phyloP scores from a whole-genome alignment of 2,797 vertebrate genomes.

The Liasis olivaceus region DNA sequence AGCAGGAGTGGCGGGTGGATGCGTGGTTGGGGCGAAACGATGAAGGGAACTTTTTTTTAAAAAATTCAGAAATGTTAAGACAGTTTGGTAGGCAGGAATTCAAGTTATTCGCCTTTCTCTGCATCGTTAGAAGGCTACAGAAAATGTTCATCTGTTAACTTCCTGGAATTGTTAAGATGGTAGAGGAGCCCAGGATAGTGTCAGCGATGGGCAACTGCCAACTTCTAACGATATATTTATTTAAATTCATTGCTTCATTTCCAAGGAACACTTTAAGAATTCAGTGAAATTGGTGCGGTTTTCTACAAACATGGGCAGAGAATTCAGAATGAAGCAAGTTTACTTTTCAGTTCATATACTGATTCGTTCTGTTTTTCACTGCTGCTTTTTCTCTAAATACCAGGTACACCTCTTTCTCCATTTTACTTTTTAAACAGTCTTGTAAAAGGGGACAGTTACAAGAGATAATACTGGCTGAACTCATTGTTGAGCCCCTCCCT shows the following conservation, averaged over 20 bases:
- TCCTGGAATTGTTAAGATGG: neutral
- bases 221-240: neutral
- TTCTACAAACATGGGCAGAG: neutral
- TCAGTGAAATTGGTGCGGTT: neutral
- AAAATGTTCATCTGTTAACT: too few relatives aligned
- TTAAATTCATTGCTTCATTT: neutral
- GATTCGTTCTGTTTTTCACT: neutral
- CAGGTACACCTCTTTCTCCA: too few relatives aligned
- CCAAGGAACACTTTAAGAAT: neutral
- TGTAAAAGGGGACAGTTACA: neutral
- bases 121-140: too few relatives aligned
- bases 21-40: neutral
- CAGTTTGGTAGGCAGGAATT: neutral
- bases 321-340: neutral
- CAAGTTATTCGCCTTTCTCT: neutral
- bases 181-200: neutral
- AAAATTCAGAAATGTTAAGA: neutral
- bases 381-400: neutral
- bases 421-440: neutral
- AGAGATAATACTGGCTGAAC: neutral
- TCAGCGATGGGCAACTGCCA: neutral
- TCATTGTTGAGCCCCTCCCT: too few relatives aligned
- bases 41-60: neutral
- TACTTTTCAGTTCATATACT: neutral
- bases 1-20: neutral